Evolutionary conservation across 2,797 vertebrate genomes (phyloP).

Genomic region (Gallinago stenura): DNA sequence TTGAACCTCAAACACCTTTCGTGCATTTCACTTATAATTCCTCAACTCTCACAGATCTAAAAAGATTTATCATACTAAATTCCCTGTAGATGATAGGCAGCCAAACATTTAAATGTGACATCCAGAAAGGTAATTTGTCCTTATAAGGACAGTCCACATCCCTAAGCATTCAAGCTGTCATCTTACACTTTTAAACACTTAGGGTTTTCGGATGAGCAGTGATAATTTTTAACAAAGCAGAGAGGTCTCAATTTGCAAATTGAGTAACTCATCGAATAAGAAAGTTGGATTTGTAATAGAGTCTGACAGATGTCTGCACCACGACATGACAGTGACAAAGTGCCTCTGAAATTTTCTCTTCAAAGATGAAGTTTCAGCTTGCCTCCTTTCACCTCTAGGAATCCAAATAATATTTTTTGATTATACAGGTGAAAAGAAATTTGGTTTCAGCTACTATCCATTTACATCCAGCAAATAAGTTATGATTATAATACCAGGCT

Average conservation of each 20-base stretch:
- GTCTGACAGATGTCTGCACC: constrained; percentile 64
- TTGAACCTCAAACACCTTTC: constrained; percentile 61
- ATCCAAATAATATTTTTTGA: constrained; percentile 71
- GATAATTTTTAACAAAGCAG: constrained; percentile 71
- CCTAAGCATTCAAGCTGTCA: constrained; percentile 62
- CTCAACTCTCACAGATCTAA: constrained; percentile 47
- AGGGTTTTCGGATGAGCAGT: constrained; percentile 52
- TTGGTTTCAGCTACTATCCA: constrained; percentile 57
- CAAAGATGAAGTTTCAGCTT: constrained; percentile 71
- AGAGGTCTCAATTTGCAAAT: constrained; percentile 74
- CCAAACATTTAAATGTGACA: constrained; percentile 72
- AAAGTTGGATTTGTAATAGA: constrained; percentile 70
- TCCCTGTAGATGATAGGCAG: constrained; percentile 68
- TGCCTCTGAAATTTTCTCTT: constrained; percentile 74
- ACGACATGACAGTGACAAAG: constrained; percentile 70
- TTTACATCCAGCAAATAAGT: constrained; percentile 59
- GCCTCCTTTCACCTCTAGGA: constrained; percentile 68
- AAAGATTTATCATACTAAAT: constrained; percentile 69
- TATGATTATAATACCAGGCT: constrained; percentile 47
- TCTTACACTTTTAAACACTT: constrained; percentile 66
- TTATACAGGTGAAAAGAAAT: constrained; percentile 66
- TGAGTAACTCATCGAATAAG: constrained; percentile 66
- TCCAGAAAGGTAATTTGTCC: constrained; percentile 65
- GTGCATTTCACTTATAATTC: constrained; percentile 55
- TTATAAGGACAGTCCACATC: constrained; percentile 69